phyloP scores from a whole-genome alignment of 2,888 invertebrate species.

The Cepaea hortensis region DNA sequence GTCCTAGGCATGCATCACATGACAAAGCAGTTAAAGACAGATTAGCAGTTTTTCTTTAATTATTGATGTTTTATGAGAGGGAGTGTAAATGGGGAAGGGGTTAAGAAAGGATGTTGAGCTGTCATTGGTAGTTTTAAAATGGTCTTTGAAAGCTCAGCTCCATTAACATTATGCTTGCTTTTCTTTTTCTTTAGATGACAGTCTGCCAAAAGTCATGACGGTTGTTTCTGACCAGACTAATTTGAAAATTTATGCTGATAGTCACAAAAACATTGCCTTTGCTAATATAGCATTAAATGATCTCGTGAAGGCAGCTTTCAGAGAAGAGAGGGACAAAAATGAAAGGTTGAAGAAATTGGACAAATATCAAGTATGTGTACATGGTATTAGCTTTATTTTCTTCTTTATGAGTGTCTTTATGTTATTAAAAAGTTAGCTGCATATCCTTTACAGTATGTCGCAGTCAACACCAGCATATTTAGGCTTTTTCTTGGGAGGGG shows the following conservation, averaged over 20 bases:
- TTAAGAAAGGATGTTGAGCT: too few species aligned
- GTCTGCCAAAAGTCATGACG: neutral
- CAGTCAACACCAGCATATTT: too few species aligned
- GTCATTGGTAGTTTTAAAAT: too few species aligned
- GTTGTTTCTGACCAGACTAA: conserved; percentile 9
- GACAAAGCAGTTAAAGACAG: neutral
- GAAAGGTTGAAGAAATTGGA: neutral
- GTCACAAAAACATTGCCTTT: neutral
- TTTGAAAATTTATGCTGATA: conserved; percentile 21
- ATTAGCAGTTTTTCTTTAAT: neutral
- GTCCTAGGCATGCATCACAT: neutral
- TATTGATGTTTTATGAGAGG: neutral
- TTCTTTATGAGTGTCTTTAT: too few species aligned
- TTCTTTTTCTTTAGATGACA: neutral
- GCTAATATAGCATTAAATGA: conserved; percentile 1
- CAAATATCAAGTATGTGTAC: conserved; percentile 14
- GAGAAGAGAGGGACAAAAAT: neutral
- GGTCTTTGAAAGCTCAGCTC: too few species aligned
- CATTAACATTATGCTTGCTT: neutral
- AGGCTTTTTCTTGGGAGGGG: too few species aligned
- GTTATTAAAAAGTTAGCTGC: too few species aligned
- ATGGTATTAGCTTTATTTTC: neutral
- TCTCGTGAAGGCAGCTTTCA: neutral
- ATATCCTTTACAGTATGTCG: too few species aligned
- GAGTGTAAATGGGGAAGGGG: neutral